phyloP scores from a whole-genome alignment of 1,140 invertebrate genomes.

The Calliphora vicina region DNA sequence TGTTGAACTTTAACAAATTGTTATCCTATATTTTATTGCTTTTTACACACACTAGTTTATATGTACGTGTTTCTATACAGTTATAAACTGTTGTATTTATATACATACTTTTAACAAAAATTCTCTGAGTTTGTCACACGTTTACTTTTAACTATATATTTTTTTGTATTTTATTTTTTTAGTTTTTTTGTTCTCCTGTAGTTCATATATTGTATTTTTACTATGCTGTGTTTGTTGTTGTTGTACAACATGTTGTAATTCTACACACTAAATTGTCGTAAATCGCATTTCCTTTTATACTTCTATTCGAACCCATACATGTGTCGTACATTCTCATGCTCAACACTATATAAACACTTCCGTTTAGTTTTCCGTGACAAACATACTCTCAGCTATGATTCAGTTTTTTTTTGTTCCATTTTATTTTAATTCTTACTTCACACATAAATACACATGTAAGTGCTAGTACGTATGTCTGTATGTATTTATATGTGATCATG shows the following conservation, averaged over 20 bases:
- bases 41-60: not conserved
- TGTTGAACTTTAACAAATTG: conserved; percentile 32
- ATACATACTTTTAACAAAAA: not conserved
- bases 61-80: not conserved
- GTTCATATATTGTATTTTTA: not conserved
- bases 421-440: not conserved
- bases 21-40: conserved; percentile 33
- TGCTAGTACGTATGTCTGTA: not conserved
- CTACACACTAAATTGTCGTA: conserved; percentile 30
- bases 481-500: not conserved
- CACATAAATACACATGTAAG: too few relatives aligned
- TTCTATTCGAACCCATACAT: not conserved
- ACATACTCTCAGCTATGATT: not conserved
- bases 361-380: conserved; percentile 16
- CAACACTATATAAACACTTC: conserved; percentile 30
- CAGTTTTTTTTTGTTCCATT: not conserved
- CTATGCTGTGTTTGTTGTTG: too few relatives aligned
- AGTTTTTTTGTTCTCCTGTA: not conserved
- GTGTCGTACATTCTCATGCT: not conserved
- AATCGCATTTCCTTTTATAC: conserved; percentile 29
- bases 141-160: not conserved
- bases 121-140: not conserved
- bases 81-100: not conserved
- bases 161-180: not conserved
- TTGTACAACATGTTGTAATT: conserved; percentile 25